phyloP scores from a whole-genome alignment of 2,888 invertebrate species.

The Lordiphosa fenestrarum region DNA sequence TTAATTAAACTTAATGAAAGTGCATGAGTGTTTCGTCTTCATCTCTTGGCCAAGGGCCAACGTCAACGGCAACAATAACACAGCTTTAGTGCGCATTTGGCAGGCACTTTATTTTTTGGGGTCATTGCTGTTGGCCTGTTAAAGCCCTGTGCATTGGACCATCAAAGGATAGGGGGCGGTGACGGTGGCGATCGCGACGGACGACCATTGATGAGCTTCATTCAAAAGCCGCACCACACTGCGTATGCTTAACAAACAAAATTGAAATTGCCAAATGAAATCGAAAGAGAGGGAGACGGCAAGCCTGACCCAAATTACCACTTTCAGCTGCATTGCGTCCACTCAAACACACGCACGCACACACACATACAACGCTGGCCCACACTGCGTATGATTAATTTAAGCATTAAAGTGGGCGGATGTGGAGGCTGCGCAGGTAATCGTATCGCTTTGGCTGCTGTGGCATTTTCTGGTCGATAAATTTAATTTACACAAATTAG shows the following conservation, averaged over 20 bases:
- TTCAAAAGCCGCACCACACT: conserved; percentile 40
- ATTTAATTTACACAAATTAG: conserved; percentile 76
- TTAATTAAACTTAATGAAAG: conserved; percentile 72
- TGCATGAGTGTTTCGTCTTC: conserved; percentile 54
- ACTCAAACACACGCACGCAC: neutral
- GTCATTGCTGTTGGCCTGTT: conserved; percentile 49
- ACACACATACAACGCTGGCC: conserved; percentile 27
- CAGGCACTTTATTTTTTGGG: conserved; percentile 42
- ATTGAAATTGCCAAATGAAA: conserved; percentile 36
- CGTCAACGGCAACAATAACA: conserved; percentile 18
- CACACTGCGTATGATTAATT: conserved; percentile 73
- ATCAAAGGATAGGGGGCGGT: conserved; percentile 1
- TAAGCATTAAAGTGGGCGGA: conserved; percentile 42
- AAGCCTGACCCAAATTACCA: conserved; percentile 56
- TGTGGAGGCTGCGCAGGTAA: neutral
- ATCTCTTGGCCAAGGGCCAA: conserved; percentile 39
- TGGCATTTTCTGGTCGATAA: conserved; percentile 74
- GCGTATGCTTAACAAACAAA: conserved; percentile 68
- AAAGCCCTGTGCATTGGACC: conserved; percentile 23
- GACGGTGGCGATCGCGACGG: too few species aligned
- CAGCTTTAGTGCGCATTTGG: conserved; percentile 39
- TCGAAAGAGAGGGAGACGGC: conserved; percentile 21
- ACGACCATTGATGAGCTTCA: conserved; percentile 26
- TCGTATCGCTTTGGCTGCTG: conserved; percentile 50
- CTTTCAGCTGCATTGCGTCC: conserved; percentile 41